Percentiles rank a stretch among this genome's conserved stretches.
Evolutionary conservation across 2,113 vertebrate species (phyloP).

Genomic region (Neodon shergylaensis): DNA sequence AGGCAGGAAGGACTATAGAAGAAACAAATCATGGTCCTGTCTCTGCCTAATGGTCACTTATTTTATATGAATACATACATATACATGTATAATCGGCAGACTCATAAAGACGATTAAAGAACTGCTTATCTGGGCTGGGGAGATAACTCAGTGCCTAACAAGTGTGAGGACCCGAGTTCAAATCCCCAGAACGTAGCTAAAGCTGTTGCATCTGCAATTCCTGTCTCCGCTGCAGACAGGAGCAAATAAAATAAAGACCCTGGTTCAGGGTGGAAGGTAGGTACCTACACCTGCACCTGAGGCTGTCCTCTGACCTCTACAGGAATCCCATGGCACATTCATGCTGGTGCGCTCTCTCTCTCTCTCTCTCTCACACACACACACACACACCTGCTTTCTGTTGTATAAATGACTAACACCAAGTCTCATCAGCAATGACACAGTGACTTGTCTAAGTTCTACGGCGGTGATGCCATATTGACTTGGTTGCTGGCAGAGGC

Average conservation of each 20-base stretch:
- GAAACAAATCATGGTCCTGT: background rate
- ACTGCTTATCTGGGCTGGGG: background rate
- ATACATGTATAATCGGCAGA: background rate
- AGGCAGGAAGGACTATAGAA: background rate
- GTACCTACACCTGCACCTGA: no score
- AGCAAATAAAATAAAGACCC: background rate
- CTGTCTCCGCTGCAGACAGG: no score
- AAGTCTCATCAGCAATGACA: background rate
- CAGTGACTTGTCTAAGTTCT: background rate
- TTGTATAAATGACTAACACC: slow-evolving; percentile 14
- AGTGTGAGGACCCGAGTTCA: background rate
- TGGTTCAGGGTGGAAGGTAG: no score
- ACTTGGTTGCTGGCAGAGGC: background rate
- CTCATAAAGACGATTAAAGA: background rate
- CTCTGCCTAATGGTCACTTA: no score
- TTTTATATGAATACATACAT: background rate
- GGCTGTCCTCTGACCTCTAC: background rate
- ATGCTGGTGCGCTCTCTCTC: no score
- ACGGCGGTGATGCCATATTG: background rate
- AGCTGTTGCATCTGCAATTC: background rate
- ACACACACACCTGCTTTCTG: background rate
- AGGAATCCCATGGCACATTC: no score
- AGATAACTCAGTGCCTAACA: background rate
- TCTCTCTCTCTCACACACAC: background rate
- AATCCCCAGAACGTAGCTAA: background rate